These are phyloP conservation scores for Dasysyrphus tricinctus DNA, from an alignment of 2,888 invertebrate species.

Conservation along the genomic window DNA sequence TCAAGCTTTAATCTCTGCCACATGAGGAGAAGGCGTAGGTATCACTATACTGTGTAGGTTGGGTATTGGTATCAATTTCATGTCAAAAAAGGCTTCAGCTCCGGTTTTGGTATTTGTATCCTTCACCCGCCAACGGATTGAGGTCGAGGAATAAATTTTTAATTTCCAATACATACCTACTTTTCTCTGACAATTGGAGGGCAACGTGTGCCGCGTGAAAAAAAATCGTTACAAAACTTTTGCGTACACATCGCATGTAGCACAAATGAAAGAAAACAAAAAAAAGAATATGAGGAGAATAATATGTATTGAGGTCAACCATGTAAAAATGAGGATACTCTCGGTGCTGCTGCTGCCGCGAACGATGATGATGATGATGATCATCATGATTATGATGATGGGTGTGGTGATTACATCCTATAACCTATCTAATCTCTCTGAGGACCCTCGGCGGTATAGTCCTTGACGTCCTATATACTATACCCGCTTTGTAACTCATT, in stretches of 20 bases:
- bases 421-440: slow-evolving; percentile 72
- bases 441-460: slow-evolving; percentile 54
- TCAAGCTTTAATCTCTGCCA: slow-evolving; percentile 46
- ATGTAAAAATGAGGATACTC: slow-evolving; percentile 59
- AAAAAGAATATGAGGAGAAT: slow-evolving; percentile 33
- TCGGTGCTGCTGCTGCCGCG: slow-evolving; percentile 30
- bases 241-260: slow-evolving; percentile 56
- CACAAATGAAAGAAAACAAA: slow-evolving; percentile 25
- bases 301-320: slow-evolving; percentile 70
- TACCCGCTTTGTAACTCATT: slow-evolving; percentile 70
- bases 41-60: neutral
- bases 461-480: slow-evolving; percentile 15
- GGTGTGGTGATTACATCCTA: slow-evolving; percentile 71
- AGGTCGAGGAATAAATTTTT: slow-evolving; percentile 73
- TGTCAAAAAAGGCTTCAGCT: slow-evolving; percentile 48
- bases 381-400: slow-evolving; percentile 37
- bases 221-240: slow-evolving; percentile 62
- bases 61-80: slow-evolving; percentile 43
- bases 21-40: neutral
- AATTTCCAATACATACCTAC: slow-evolving; percentile 67
- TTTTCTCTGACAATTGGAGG: slow-evolving; percentile 32
- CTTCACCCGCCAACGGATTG: slow-evolving; percentile 67
- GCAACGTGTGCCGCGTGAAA: slow-evolving; percentile 25
- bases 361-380: slow-evolving; percentile 19
- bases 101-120: slow-evolving; percentile 36